These are phyloP conservation scores for Neodon shergylaensis DNA, from an alignment of 2,113 vertebrate species.

Conservation along the genomic window DNA sequence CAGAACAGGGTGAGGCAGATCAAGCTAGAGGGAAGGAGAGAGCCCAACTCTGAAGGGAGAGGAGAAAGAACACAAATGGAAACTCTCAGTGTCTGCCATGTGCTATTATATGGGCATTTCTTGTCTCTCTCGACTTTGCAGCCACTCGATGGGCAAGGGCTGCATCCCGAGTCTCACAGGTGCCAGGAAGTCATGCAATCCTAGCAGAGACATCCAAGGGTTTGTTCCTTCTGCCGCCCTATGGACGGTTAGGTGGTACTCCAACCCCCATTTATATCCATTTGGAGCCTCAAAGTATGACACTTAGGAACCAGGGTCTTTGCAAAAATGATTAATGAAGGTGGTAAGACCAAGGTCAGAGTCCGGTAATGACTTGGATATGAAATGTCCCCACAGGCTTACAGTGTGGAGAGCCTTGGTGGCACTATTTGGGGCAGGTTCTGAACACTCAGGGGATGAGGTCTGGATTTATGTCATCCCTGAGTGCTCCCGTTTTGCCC, in stretches of 20 bases:
- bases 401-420: neutral
- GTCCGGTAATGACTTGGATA: neutral
- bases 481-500: neutral
- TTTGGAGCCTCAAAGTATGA: neutral
- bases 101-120: neutral
- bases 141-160: neutral
- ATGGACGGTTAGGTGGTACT: rapidly evolving
- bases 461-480: neutral
- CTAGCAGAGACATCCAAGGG: neutral
- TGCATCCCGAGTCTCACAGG: neutral
- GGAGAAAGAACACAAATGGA: neutral
- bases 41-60: neutral
- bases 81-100: neutral
- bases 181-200: neutral
- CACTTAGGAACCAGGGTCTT: neutral
- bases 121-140: neutral
- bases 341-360: neutral
- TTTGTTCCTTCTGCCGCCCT: neutral
- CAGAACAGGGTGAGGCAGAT: rapidly evolving
- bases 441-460: neutral
- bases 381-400: neutral
- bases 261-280: neutral
- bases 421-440: neutral
- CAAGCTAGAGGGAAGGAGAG: neutral
- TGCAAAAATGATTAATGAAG: neutral